Percentiles rank a stretch among this genome's conserved stretches.
phyloP scores from a whole-genome alignment of 1,140 invertebrate genomes.

The Harlomillsia oculata region DNA sequence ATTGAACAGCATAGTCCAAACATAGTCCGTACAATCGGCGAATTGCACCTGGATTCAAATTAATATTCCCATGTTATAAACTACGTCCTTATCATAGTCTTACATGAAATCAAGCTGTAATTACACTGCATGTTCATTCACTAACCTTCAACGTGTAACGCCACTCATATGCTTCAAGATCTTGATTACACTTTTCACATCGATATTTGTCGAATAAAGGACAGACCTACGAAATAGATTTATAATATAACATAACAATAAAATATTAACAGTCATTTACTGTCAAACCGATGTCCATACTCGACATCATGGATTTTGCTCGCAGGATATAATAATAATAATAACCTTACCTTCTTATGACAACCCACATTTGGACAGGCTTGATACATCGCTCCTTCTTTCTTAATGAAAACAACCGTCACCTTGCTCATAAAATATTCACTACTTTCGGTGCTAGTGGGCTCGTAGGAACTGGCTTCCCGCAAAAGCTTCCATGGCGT shows the following conservation, averaged over 20 bases:
- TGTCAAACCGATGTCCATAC: too few relatives aligned
- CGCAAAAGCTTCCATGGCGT: conserved; percentile 54
- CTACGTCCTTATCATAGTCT: conserved; percentile 59
- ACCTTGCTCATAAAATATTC: conserved; percentile 68
- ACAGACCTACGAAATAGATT: conserved; percentile 55
- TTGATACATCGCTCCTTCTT: conserved; percentile 78
- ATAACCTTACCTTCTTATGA: conserved; percentile 69
- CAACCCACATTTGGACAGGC: conserved; percentile 75
- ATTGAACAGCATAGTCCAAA: conserved; percentile 83
- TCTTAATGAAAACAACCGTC: conserved; percentile 55
- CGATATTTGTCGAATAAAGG: conserved; percentile 73
- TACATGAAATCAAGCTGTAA: conserved; percentile 83
- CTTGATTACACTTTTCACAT: conserved; percentile 87
- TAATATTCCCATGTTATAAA: too few relatives aligned
- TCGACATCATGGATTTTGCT: not conserved
- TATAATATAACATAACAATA: conserved; percentile 12
- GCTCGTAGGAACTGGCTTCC: conserved; percentile 55
- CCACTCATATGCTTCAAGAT: conserved; percentile 76
- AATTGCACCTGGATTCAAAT: too few relatives aligned
- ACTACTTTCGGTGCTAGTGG: conserved; percentile 56
- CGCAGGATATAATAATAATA: conserved; percentile 59
- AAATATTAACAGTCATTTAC: conserved; percentile 31
- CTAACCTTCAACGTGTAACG: conserved; percentile 68
- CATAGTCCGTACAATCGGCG: conserved; percentile 65
- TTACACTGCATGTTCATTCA: too few relatives aligned